Percentiles rank a stretch among this genome's conserved stretches.
These are phyloP conservation scores for Pelodytes ibericus DNA, from an alignment of 2,797 vertebrate genomes.

Conservation along the genomic window DNA sequence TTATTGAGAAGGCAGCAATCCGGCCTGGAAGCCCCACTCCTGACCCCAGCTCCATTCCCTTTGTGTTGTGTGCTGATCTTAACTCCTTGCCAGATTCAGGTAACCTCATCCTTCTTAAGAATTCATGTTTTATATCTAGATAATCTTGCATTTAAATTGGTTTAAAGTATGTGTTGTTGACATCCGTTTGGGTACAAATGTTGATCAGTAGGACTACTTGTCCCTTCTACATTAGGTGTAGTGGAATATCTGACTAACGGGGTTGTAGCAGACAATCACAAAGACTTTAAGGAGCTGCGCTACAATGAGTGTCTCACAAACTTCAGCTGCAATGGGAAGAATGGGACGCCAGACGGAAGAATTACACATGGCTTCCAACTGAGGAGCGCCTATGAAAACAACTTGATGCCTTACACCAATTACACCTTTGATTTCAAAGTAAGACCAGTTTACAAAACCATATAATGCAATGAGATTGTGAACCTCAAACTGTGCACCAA, in stretches of 20 bases:
- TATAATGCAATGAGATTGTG: no score
- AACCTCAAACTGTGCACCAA: no score
- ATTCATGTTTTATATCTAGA: no score
- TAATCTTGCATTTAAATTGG: no score
- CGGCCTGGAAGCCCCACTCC: slow-evolving; percentile 79
- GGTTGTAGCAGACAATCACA: slow-evolving; percentile 96
- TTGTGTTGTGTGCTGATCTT: slow-evolving; percentile 96
- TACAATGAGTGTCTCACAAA: slow-evolving; percentile 96
- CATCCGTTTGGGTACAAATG: no score
- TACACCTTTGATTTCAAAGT: slow-evolving; percentile 98
- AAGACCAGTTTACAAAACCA: no score
- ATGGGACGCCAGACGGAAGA: slow-evolving; percentile 87
- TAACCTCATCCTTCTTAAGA: no score
- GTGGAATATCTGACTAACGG: slow-evolving; percentile 96
- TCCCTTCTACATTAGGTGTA: slow-evolving; percentile 77
- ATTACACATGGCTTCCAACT: slow-evolving; percentile 96
- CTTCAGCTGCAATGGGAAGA: slow-evolving; percentile 94
- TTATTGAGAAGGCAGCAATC: slow-evolving; percentile 87
- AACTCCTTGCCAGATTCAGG: slow-evolving; percentile 98
- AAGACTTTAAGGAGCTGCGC: slow-evolving; percentile 96
- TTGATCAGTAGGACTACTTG: neutral
- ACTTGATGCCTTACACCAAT: slow-evolving; percentile 98
- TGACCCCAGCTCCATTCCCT: slow-evolving; percentile 88
- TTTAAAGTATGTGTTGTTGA: no score
- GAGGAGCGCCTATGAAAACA: slow-evolving; percentile 95